These are phyloP conservation scores for Chiroxiphia lanceolata DNA, from an alignment of 2,797 vertebrate species.

Conservation along the genomic window DNA sequence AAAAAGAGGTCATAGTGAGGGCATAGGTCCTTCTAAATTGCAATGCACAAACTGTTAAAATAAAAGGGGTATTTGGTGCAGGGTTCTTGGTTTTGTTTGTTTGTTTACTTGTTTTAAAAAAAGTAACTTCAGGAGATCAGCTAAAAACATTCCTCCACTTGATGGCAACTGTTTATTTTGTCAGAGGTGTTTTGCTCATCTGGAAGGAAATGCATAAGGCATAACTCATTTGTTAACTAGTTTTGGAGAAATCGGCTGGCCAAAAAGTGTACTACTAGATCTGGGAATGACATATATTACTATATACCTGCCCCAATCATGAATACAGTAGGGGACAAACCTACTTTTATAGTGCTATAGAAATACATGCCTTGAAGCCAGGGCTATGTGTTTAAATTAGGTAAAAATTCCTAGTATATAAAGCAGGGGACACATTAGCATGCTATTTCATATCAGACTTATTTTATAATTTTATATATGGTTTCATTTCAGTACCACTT, in stretches of 20 bases:
- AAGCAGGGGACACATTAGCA: neutral
- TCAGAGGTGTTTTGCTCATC: neutral
- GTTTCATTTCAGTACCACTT: neutral
- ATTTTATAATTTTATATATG: neutral
- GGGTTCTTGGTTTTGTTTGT: neutral
- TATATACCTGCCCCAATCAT: neutral
- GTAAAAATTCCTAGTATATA: neutral
- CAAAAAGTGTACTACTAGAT: neutral
- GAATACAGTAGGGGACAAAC: neutral
- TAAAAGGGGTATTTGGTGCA: neutral
- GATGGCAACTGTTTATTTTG: neutral
- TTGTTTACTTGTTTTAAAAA: neutral
- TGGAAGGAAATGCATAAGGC: neutral
- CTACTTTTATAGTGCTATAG: rapidly evolving
- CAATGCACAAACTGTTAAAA: neutral
- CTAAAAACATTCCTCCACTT: neutral
- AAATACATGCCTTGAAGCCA: neutral
- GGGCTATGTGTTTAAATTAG: neutral
- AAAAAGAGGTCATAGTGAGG: neutral
- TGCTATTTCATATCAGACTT: neutral
- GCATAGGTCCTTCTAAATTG: neutral
- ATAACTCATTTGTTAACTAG: neutral
- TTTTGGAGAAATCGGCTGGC: neutral
- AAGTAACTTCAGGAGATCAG: neutral
- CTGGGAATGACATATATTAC: neutral